phyloP scores from a whole-genome alignment of 2,113 vertebrate genomes.

The human region GRCh38 chrX:48845501-48846000 shows the following conservation, averaged over 20 bases:
- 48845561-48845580: neutral
- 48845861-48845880: no score
- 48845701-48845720: neutral
- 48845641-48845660: neutral
- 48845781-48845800: neutral
- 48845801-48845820: neutral
- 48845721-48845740: neutral
- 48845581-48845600: neutral
- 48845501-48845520: neutral
- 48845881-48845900: no score
- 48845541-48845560: neutral
- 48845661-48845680: no score
- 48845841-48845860: no score
- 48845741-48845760: neutral
- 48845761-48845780: neutral
- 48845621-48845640: neutral
- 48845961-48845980: neutral
- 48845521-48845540: neutral
- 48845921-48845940: neutral
- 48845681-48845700: neutral
- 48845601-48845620: neutral
- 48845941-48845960: neutral
- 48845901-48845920: no score
- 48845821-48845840: no score
- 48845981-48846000: neutral